Conservation (phyloP, 2,888 invertebrate species). For the Phengaris alcon region DNA sequence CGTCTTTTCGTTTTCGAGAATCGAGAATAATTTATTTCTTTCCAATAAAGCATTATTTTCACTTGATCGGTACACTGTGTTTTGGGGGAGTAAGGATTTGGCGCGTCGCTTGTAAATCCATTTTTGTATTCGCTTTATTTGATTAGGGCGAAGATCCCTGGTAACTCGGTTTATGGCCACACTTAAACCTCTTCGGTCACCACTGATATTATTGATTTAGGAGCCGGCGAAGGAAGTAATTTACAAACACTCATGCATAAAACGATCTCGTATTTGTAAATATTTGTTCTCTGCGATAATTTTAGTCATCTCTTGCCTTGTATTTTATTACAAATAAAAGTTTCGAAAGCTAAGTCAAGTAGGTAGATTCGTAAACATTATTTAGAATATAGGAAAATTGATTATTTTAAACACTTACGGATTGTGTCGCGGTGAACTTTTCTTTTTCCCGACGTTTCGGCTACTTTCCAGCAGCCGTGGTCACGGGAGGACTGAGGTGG, state of each 20-base stretch:
- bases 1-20: slow-evolving; percentile 8
- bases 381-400: no score
- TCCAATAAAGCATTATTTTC: slow-evolving; percentile 34
- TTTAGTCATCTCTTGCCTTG: no score
- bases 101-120: slow-evolving; percentile 57
- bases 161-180: slow-evolving; percentile 59
- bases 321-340: no score
- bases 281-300: neutral
- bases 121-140: slow-evolving; percentile 58
- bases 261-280: neutral
- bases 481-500: no score
- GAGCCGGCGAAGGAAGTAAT: neutral
- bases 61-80: slow-evolving; percentile 40
- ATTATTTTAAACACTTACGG: no score
- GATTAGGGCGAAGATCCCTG: slow-evolving; percentile 54
- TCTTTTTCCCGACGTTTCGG: no score
- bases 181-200: slow-evolving; percentile 30
- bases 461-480: no score
- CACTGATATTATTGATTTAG: slow-evolving; percentile 22
- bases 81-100: slow-evolving; percentile 46
- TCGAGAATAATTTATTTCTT: slow-evolving; percentile 14
- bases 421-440: no score
- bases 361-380: no score
- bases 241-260: slow-evolving; percentile 12
- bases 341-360: no score